Percentiles rank a stretch among this genome's conserved stretches.
Conservation (phyloP, 53 echinoderm and acorn worm species). For the Echinometra lucunter region DNA sequence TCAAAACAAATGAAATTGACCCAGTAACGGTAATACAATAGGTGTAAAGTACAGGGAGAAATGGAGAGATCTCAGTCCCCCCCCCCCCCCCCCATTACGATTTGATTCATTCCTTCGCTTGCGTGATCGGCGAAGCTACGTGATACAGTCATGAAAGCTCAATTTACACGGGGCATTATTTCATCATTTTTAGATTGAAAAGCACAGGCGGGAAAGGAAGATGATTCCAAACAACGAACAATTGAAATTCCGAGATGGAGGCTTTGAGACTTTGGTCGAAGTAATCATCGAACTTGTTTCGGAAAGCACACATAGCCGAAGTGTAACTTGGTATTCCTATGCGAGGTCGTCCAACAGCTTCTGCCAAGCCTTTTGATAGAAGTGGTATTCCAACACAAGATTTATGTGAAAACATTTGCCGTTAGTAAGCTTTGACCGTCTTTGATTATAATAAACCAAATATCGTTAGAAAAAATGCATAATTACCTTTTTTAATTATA, state of each 20-base stretch:
- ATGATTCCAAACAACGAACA: conserved; percentile 7
- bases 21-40: background rate
- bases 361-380: background rate
- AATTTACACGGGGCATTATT: conserved; percentile 32
- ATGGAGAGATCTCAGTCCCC: background rate
- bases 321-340: conserved; percentile 9
- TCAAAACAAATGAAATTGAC: conserved; percentile 13
- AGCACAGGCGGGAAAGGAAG: background rate
- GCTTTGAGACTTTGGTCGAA: background rate
- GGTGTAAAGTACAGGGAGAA: background rate
- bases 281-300: background rate
- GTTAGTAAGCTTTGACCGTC: too few species aligned
- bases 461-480: too few species aligned
- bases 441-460: too few species aligned
- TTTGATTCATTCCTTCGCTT: background rate
- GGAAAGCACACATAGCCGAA: background rate
- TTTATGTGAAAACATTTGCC: background rate
- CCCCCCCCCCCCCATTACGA: background rate
- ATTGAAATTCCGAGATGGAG: background rate
- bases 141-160: conserved; percentile 15
- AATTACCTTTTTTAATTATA: too few species aligned
- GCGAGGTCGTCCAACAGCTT: background rate
- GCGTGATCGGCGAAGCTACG: background rate
- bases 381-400: background rate
- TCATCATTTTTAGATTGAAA: conserved; percentile 12